Conservation (phyloP, 2,113 vertebrate genomes). For the Cryptotis parvus region DNA sequence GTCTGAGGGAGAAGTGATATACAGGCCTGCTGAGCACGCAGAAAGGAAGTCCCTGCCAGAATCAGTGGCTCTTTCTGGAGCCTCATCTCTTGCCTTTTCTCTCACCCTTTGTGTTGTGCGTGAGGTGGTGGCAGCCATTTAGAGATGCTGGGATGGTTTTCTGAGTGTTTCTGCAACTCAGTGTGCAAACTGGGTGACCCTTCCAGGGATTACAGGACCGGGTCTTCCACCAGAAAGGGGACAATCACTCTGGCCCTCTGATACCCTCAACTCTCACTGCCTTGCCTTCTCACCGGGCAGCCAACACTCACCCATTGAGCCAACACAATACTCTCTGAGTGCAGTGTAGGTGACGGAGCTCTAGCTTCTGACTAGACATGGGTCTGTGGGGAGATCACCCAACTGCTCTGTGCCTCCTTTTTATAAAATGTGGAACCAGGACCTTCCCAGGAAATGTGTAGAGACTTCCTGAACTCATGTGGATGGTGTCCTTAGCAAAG, state of each 20-base stretch:
- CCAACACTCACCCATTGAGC: neutral
- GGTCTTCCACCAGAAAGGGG: too few species aligned
- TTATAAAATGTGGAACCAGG: conserved; percentile 19
- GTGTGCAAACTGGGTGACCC: neutral
- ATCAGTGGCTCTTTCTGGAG: conserved; percentile 72
- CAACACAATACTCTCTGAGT: too few species aligned
- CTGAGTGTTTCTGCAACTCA: conserved; percentile 44
- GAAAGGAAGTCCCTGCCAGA: conserved; percentile 66
- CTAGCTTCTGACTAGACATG: neutral
- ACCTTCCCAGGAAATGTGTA: neutral
- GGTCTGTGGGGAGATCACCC: neutral
- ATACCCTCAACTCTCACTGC: neutral
- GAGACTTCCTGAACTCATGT: neutral
- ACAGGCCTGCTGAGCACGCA: conserved; percentile 74
- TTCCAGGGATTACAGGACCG: neutral
- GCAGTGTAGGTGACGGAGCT: neutral
- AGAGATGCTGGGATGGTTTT: conserved; percentile 52
- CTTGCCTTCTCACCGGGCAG: neutral
- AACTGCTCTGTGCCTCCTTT: neutral
- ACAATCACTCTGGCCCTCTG: neutral
- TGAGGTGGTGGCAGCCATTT: conserved; percentile 13
- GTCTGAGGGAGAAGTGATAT: conserved; percentile 74
- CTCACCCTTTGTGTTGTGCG: conserved; percentile 73
- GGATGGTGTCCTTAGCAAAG: neutral
- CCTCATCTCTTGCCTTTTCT: conserved; percentile 73